Evolutionary conservation across 2,113 vertebrate species (phyloP).

Genomic region (Zonotrichia leucophrys): DNA sequence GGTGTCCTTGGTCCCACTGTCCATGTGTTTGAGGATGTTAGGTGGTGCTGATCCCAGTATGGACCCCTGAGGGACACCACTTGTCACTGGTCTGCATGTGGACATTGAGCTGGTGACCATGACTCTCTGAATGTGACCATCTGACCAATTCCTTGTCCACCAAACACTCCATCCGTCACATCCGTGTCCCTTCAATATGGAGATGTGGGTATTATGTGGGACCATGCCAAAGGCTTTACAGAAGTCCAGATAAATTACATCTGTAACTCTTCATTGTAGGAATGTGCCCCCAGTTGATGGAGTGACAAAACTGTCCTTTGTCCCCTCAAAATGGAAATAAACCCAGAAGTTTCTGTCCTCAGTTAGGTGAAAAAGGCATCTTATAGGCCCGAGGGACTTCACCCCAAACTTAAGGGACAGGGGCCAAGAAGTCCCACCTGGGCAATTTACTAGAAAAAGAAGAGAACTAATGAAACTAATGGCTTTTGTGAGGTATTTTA

Average conservation of each 20-base stretch:
- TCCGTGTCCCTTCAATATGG: rapidly evolving
- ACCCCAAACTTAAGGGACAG: no score
- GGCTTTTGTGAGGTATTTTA: no score
- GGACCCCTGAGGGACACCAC: background rate
- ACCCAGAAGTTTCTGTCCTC: no score
- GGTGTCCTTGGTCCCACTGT: background rate
- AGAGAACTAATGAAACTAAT: no score
- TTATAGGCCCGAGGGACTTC: no score
- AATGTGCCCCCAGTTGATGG: no score
- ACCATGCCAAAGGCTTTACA: background rate
- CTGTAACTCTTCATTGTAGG: background rate
- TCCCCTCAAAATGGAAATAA: no score
- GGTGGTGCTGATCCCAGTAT: background rate
- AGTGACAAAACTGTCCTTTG: no score
- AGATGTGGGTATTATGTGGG: background rate
- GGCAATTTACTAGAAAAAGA: no score
- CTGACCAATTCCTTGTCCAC: background rate
- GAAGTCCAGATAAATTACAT: background rate
- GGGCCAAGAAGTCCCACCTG: no score
- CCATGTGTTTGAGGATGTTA: background rate
- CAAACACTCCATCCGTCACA: background rate
- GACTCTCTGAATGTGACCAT: background rate
- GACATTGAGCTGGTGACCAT: background rate
- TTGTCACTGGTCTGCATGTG: background rate
- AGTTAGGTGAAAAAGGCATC: no score